Conservation (phyloP, 2,888 invertebrate species). For the Leucoma salicis region DNA sequence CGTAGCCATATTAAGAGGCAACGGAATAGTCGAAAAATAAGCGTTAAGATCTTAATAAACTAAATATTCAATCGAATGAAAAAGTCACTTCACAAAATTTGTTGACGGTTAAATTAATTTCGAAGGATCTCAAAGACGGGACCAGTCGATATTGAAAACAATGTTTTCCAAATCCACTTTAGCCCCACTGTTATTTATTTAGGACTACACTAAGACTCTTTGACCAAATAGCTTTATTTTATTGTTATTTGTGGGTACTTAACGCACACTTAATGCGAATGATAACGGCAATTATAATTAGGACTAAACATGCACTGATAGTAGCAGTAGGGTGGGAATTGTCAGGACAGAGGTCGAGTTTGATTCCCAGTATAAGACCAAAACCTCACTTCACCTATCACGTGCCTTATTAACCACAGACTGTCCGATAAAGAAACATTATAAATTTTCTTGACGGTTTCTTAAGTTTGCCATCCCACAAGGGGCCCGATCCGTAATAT, state of each 20-base stretch:
- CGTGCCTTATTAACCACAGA: no score
- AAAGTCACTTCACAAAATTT: neutral
- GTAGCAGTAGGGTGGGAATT: no score
- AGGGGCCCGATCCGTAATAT: no score
- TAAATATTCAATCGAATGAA: neutral
- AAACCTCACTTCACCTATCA: no score
- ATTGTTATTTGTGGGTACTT: neutral
- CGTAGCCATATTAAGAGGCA: no score
- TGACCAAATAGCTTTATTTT: neutral
- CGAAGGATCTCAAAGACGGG: neutral
- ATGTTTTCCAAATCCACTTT: neutral
- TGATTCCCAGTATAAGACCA: no score
- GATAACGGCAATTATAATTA: neutral
- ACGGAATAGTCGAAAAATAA: no score
- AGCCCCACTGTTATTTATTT: conserved; percentile 1
- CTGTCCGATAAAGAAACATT: no score
- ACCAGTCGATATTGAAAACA: neutral
- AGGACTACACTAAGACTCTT: neutral
- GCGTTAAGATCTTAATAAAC: neutral
- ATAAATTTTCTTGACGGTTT: no score
- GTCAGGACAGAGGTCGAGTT: no score
- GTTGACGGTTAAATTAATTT: conserved; percentile 1
- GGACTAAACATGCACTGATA: no score
- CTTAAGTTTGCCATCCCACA: no score
- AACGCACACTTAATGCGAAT: neutral